These are phyloP conservation scores for Linurgus olivaceus DNA, from an alignment of 2,797 vertebrate genomes.

Conservation along the genomic window DNA sequence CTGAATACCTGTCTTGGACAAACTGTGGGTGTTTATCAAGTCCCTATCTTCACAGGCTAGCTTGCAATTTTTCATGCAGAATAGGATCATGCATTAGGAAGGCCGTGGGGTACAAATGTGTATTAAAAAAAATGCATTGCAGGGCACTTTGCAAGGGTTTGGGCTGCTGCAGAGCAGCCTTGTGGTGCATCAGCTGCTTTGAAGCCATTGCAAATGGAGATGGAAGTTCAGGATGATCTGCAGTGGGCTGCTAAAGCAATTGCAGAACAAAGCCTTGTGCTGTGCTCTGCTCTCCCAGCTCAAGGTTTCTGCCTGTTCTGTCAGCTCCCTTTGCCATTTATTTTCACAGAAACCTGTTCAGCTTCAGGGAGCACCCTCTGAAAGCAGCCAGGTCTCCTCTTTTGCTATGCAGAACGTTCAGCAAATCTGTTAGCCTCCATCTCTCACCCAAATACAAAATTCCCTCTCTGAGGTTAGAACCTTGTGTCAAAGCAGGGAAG, in stretches of 20 bases:
- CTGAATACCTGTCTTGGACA: not conserved
- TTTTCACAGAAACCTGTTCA: slow-evolving; percentile 6
- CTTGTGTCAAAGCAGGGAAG: not conserved
- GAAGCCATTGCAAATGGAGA: not conserved
- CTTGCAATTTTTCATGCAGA: not conserved
- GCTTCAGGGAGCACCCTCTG: not conserved
- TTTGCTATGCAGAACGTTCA: slow-evolving; percentile 20
- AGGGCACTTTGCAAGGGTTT: not conserved
- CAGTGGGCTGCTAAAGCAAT: not conserved
- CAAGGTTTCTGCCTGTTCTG: not conserved
- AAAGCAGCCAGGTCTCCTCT: not conserved
- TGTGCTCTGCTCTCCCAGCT: not conserved
- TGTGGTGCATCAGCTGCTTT: not conserved
- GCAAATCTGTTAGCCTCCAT: slow-evolving; percentile 12
- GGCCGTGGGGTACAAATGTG: rapidly evolving
- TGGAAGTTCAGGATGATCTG: not conserved
- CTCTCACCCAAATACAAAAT: not conserved
- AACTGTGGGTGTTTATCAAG: not conserved
- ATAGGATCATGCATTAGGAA: not conserved
- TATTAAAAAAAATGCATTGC: not conserved
- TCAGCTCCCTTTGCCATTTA: not conserved
- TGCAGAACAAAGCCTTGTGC: not conserved
- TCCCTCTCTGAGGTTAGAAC: not conserved
- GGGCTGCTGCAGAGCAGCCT: not conserved
- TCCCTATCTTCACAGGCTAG: not conserved